phyloP scores from a whole-genome alignment of 53 echinoderm and acorn worm species.

The Temnopleurus reevesii region DNA sequence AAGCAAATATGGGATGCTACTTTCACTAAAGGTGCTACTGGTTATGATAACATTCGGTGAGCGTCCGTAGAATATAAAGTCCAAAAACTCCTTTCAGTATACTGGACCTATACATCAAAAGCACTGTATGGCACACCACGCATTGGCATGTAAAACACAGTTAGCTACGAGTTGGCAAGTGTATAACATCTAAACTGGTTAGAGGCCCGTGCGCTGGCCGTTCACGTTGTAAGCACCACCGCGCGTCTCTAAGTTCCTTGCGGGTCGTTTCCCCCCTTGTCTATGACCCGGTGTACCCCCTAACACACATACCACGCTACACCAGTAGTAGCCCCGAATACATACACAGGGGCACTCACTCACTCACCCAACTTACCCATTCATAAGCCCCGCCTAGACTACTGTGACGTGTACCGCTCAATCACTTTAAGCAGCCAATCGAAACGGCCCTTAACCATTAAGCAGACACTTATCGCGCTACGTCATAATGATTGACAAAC shows the following conservation, averaged over 20 bases:
- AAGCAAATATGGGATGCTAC: slow-evolving; percentile 20
- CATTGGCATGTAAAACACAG: slow-evolving; percentile 53
- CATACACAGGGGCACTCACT: slow-evolving; percentile 47
- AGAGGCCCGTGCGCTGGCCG: slow-evolving; percentile 28
- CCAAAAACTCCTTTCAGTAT: slow-evolving; percentile 32
- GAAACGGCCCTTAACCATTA: not conserved
- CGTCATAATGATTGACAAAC: slow-evolving; percentile 38
- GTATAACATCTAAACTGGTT: slow-evolving; percentile 56
- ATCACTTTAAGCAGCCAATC: slow-evolving; percentile 32
- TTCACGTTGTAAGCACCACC: slow-evolving; percentile 24
- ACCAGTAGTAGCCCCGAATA: slow-evolving; percentile 32
- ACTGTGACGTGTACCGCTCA: slow-evolving; percentile 53
- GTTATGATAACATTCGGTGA: not conserved
- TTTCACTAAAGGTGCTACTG: slow-evolving; percentile 15
- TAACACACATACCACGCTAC: slow-evolving; percentile 40
- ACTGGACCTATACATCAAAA: slow-evolving; percentile 49
- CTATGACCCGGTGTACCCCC: slow-evolving; percentile 23
- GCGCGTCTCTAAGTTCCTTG: slow-evolving; percentile 49
- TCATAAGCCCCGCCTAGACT: slow-evolving; percentile 32
- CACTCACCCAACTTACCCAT: not conserved
- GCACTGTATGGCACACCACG: slow-evolving; percentile 47
- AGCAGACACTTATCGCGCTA: slow-evolving; percentile 45
- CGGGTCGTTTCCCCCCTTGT: slow-evolving; percentile 46
- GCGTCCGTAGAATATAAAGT: slow-evolving; percentile 37
- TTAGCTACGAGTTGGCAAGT: slow-evolving; percentile 54